phyloP scores from a whole-genome alignment of 2,797 vertebrate species.

The Liasis olivaceus region DNA sequence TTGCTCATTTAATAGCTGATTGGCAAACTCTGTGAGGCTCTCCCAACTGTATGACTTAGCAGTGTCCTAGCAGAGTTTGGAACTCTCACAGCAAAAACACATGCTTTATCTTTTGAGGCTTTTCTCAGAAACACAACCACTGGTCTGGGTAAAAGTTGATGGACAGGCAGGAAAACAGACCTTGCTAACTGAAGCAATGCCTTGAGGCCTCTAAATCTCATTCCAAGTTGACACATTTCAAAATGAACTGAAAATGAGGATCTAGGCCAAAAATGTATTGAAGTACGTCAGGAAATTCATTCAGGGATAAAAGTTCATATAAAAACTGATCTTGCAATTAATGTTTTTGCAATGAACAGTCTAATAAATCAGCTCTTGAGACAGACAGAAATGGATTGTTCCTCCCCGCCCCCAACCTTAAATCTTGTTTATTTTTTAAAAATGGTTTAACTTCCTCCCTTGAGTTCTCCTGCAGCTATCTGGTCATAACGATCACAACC shows the following conservation, averaged over 20 bases:
- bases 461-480: slow-evolving; percentile 16
- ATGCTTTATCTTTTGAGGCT: slow-evolving; percentile 55
- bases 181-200: slow-evolving; percentile 50
- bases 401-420: slow-evolving; percentile 24
- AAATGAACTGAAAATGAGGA: slow-evolving; percentile 57
- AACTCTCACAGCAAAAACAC: slow-evolving; percentile 52
- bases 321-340: slow-evolving; percentile 68
- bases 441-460: background rate
- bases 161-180: slow-evolving; percentile 36
- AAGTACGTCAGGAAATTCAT: slow-evolving; percentile 66
- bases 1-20: slow-evolving; percentile 59
- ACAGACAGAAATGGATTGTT: slow-evolving; percentile 10
- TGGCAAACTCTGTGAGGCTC: slow-evolving; percentile 52
- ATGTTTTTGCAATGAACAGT: slow-evolving; percentile 68
- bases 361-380: slow-evolving; percentile 64
- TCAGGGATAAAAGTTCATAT: slow-evolving; percentile 64
- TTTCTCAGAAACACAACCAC: slow-evolving; percentile 55
- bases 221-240: slow-evolving; percentile 61
- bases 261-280: slow-evolving; percentile 58
- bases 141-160: slow-evolving; percentile 48
- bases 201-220: slow-evolving; percentile 59
- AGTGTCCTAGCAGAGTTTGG: slow-evolving; percentile 50
- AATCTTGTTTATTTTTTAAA: slow-evolving; percentile 16
- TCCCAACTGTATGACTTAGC: slow-evolving; percentile 35
- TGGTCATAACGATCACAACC: slow-evolving; percentile 35